Conservation (phyloP, 2,797 vertebrate genomes). For the Sebastes umbrosus region DNA sequence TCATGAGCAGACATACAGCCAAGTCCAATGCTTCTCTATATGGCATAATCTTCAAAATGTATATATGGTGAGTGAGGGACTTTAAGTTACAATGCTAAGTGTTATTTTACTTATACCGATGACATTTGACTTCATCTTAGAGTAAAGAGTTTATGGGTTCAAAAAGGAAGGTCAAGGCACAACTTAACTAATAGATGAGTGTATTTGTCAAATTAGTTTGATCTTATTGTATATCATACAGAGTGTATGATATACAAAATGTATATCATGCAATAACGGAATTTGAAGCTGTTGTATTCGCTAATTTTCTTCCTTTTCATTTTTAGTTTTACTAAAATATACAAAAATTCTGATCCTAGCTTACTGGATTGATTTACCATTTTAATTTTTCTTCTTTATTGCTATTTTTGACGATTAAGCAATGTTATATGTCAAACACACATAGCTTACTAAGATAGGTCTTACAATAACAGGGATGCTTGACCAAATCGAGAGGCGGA, state of each 20-base stretch:
- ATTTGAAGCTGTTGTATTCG: not conserved
- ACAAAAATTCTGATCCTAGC: not conserved
- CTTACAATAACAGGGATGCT: constrained; percentile 66
- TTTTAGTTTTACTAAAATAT: not conserved
- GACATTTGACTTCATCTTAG: constrained; percentile 47
- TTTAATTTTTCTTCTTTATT: not conserved
- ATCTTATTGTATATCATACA: not conserved
- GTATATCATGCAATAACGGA: not conserved
- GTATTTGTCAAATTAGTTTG: not conserved
- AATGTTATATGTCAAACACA: constrained; percentile 19
- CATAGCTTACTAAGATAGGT: constrained; percentile 36
- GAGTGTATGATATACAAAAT: not conserved
- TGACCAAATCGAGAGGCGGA: constrained; percentile 70
- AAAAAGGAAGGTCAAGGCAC: constrained; percentile 14
- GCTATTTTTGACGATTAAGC: not conserved
- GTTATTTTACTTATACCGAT: constrained; percentile 1
- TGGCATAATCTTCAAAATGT: not conserved
- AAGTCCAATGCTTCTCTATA: not conserved
- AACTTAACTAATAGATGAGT: not conserved
- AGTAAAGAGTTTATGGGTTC: not conserved
- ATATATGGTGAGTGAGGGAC: not conserved
- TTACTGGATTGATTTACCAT: not conserved
- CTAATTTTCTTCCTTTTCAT: not conserved
- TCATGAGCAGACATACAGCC: constrained; percentile 15
- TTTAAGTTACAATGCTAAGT: not conserved